phyloP scores from a whole-genome alignment of 2,888 invertebrate species.

The Heliconius cydno region DNA sequence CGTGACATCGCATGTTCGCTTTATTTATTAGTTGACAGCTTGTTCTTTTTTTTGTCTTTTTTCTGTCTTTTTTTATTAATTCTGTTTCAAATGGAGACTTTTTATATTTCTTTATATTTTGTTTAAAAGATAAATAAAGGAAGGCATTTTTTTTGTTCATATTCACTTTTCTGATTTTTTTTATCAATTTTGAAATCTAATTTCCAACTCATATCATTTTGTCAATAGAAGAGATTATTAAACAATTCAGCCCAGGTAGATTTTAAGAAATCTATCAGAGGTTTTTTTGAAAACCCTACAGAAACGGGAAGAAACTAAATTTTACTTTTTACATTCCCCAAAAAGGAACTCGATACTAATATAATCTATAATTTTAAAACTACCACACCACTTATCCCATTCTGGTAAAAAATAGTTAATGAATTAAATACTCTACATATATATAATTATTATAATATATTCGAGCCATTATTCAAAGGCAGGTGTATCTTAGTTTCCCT shows the following conservation, averaged over 20 bases:
- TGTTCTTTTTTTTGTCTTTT: constrained; percentile 42
- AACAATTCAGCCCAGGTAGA: too few relatives aligned
- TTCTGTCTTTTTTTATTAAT: neutral
- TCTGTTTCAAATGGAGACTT: too few relatives aligned
- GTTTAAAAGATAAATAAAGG: too few relatives aligned
- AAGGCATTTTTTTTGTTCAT: too few relatives aligned
- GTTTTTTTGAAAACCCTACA: neutral
- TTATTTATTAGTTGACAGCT: constrained; percentile 61
- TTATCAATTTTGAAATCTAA: too few relatives aligned
- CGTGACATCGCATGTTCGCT: constrained; percentile 65
- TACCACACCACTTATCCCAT: neutral
- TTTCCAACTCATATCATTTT: too few relatives aligned
- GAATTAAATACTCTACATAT: neutral
- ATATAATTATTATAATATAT: constrained; percentile 20
- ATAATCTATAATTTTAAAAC: neutral
- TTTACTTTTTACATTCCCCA: neutral
- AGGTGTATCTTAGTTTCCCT: constrained; percentile 41
- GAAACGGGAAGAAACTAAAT: neutral
- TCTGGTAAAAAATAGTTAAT: neutral
- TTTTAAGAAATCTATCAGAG: neutral
- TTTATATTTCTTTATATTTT: too few relatives aligned
- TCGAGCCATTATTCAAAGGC: constrained; percentile 42
- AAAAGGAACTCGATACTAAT: too few relatives aligned
- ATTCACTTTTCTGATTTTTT: too few relatives aligned
- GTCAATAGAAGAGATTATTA: too few relatives aligned